Conservation (phyloP, 35 echinoderm and acorn worm species). For the Stichopus chloronotus region DNA sequence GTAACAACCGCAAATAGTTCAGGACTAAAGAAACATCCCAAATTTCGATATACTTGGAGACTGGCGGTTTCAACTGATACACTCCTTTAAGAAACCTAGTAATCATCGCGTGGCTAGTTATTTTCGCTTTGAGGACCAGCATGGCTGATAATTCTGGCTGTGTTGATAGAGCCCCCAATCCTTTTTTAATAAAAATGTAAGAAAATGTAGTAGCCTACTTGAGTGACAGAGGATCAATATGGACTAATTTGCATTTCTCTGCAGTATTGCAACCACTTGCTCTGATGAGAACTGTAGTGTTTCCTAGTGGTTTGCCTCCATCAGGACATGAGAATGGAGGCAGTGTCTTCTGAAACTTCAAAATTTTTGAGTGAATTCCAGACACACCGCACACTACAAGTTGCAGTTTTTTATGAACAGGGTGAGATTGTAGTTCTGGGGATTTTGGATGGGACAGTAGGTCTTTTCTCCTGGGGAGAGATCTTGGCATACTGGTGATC, state of each 20-base stretch:
- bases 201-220: background rate
- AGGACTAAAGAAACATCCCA: constrained; percentile 50
- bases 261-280: constrained; percentile 17
- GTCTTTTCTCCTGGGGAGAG: background rate
- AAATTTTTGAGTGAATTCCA: background rate
- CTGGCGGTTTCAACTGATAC: background rate
- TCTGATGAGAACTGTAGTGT: no score
- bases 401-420: background rate
- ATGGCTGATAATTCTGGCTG: constrained; percentile 8
- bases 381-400: background rate
- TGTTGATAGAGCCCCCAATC: background rate
- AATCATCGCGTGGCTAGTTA: constrained; percentile 12
- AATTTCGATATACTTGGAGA: constrained; percentile 8
- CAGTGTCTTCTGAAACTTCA: constrained; percentile 7
- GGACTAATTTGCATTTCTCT: constrained; percentile 18
- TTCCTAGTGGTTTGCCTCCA: no score
- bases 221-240: background rate
- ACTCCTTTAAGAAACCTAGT: constrained; percentile 48
- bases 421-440: background rate
- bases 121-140: background rate
- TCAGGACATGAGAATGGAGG: background rate
- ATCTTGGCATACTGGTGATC: constrained; percentile 20
- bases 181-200: background rate
- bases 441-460: background rate
- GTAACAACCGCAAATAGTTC: constrained; percentile 26